A percentile compares a stretch with the other conserved stretches of the same genome.
Conservation (phyloP, 2,888 invertebrate species). For the Lasioglossum leucozonium region DNA sequence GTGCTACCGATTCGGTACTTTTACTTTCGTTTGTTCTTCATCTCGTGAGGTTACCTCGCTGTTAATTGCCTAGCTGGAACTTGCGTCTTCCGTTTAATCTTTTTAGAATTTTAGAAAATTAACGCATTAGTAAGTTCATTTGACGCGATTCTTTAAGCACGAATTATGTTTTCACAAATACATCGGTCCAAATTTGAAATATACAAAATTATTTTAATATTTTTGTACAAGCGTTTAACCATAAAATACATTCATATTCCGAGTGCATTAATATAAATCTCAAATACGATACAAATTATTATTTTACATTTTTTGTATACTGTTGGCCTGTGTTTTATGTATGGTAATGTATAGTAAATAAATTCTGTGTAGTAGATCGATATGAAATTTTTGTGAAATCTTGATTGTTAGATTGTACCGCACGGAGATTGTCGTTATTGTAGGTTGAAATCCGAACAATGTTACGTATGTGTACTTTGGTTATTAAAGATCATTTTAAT, state of each 20-base stretch:
- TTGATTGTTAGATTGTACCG: not conserved
- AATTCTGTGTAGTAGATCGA: not conserved
- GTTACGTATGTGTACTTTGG: too few relatives aligned
- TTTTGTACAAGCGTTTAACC: too few relatives aligned
- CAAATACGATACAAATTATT: not conserved
- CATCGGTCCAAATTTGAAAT: too few relatives aligned
- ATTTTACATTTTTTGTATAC: not conserved
- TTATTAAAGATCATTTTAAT: too few relatives aligned
- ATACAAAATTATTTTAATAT: too few relatives aligned
- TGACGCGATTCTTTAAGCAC: not conserved
- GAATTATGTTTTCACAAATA: not conserved
- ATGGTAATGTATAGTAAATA: not conserved
- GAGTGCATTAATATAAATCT: too few relatives aligned
- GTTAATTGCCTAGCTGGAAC: not conserved
- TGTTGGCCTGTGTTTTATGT: not conserved
- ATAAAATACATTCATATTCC: too few relatives aligned
- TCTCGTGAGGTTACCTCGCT: not conserved
- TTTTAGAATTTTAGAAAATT: not conserved
- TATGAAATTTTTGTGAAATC: not conserved
- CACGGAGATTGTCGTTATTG: not conserved
- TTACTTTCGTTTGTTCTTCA: conserved; percentile 15
- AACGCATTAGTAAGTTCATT: not conserved
- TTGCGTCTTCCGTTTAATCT: not conserved
- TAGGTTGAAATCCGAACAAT: not conserved
- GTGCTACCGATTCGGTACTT: not conserved